Percentiles rank a stretch among this genome's conserved stretches.
These are phyloP conservation scores for Anadara kagoshimensis DNA, from an alignment of 1,140 invertebrate species.

Conservation along the genomic window DNA sequence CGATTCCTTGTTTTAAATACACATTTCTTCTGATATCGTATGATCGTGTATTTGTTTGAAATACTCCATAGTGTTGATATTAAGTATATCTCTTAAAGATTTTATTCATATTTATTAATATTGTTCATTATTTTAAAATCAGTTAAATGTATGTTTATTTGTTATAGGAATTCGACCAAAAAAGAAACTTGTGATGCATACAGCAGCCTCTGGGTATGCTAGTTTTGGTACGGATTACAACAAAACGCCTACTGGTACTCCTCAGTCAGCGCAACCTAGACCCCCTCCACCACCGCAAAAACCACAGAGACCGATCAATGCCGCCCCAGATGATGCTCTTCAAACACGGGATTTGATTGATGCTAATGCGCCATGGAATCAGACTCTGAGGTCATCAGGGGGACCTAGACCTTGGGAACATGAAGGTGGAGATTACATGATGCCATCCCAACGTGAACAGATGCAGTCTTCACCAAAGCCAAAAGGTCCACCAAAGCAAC, in stretches of 20 bases:
- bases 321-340: conserved; percentile 3
- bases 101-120: no score
- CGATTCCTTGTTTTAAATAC: no score
- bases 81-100: no score
- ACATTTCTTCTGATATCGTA: no score
- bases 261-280: conserved; percentile 16
- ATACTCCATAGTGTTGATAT: no score
- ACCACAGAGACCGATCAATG: conserved; percentile 37
- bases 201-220: conserved; percentile 1
- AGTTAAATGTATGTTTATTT: no score
- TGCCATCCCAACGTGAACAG: conserved; percentile 29
- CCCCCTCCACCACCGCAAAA: conserved; percentile 44
- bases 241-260: conserved; percentile 26
- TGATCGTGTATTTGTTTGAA: no score
- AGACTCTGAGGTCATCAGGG: conserved; percentile 10
- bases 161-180: background rate
- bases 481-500: conserved; percentile 13
- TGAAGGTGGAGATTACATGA: conserved; percentile 38
- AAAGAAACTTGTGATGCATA: conserved; percentile 18
- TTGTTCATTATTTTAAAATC: no score
- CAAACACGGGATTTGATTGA: conserved; percentile 8
- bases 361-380: conserved; percentile 14
- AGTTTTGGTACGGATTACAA: conserved; percentile 61
- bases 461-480: conserved; percentile 45
- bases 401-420: conserved; percentile 61